Evolutionary conservation across 2,113 vertebrate genomes (phyloP), one percentile per base, ranked within the genome.

Genomic region (Brachyhypopomus occidentalis): DNA sequence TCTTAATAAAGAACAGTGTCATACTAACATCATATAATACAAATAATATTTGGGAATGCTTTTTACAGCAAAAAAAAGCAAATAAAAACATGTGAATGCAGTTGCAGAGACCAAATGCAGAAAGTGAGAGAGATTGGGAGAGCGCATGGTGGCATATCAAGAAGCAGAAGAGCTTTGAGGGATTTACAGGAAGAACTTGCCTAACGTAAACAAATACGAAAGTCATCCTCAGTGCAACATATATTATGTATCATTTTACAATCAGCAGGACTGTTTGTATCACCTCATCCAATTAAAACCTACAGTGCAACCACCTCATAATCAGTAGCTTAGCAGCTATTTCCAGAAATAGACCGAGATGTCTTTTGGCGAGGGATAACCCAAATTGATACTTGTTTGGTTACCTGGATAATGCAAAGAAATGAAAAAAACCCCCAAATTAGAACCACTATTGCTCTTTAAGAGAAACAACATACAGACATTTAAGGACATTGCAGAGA

Each of bases 1-100:
- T 95, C 96, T 97, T 97, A 98, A 98, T 98, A 98, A 97, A 98
- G 96, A 98, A 98, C 97, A 96, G 97, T 95, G 96, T 97, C 94
- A 93, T 97, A 98, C 96, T 94, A 96, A 97, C 96, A 94, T 98
- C 95, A 95, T 97, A 97, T 97, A 97, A 98, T 98, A 98, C 96
- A 99, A 98, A 98, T 97, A 95, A 98, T 97, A 98, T 95, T 94
- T 94, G 96, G 92, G 96, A 98, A 97, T 89, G 92, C 91, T 95
- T 97, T 98, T 92, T 98, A 98, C 97, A 98, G 96, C 92, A 95
- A 96, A 90, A 70, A 70, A 86, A 95, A 94, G 91, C 79, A 52
- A 93, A 90, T 3, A 67, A 55, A 75, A 60, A 67, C 7, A 52
- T 12, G 45, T 52, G 45, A 52, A 52, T 52, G 45, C 45, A 52